phyloP scores from a whole-genome alignment of 37 sponge, comb jelly and placozoan genomes.

The Beroe forskalii region DNA sequence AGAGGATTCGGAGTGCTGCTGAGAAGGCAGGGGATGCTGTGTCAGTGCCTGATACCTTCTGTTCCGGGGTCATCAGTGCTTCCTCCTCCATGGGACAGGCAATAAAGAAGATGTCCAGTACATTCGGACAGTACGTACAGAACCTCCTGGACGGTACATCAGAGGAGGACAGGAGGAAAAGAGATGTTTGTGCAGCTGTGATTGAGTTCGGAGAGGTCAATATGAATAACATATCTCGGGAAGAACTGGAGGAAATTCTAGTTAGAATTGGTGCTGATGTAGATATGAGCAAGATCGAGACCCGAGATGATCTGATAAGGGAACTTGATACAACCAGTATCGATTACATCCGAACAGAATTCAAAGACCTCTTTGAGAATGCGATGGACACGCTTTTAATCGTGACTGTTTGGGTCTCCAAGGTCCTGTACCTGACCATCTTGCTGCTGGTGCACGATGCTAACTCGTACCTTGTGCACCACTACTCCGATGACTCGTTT shows the following conservation, averaged over 20 bases:
- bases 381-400: background rate
- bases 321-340: constrained; percentile 14
- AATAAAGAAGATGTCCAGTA: background rate
- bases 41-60: background rate
- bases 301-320: background rate
- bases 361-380: background rate
- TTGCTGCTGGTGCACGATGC: background rate
- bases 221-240: background rate
- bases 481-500: background rate
- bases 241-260: background rate
- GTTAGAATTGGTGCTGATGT: background rate
- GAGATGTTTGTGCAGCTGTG: background rate
- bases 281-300: background rate
- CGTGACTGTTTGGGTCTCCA: background rate
- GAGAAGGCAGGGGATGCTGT: background rate
- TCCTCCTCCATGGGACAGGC: background rate
- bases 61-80: background rate
- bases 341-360: background rate
- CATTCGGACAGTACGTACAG: background rate
- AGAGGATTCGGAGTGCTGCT: background rate
- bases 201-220: background rate
- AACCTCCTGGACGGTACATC: background rate
- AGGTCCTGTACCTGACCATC: constrained; percentile 9
- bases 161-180: background rate
- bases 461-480: background rate